Evolutionary conservation across 2,888 invertebrate species (phyloP).

Genomic region (Horisme vitalbata): DNA sequence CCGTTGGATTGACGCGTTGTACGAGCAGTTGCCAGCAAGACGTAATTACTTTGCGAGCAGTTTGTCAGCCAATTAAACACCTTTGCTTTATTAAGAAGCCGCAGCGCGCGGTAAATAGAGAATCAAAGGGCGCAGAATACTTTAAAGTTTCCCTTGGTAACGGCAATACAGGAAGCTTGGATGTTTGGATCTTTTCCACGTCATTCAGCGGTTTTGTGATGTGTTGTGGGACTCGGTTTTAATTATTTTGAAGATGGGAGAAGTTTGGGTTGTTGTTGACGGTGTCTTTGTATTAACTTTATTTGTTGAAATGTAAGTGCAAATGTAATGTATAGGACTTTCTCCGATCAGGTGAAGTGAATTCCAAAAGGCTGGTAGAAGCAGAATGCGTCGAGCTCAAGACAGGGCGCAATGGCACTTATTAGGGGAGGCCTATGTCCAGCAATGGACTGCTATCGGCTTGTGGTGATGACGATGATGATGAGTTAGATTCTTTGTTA

Average conservation of each 20-base stretch:
- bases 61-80: slow-evolving; percentile 83
- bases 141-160: slow-evolving; percentile 14
- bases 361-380: too few relatives aligned
- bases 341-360: too few relatives aligned
- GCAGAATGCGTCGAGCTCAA: too few relatives aligned
- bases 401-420: too few relatives aligned
- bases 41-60: slow-evolving; percentile 80
- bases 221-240: slow-evolving; percentile 7
- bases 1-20: slow-evolving; percentile 70
- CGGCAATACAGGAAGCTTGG: slow-evolving; percentile 17
- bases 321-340: too few relatives aligned
- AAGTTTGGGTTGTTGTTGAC: too few relatives aligned
- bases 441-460: too few relatives aligned
- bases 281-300: too few relatives aligned
- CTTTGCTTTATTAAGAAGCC: slow-evolving; percentile 82
- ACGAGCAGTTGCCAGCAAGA: slow-evolving; percentile 69
- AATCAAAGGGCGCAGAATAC: slow-evolving; percentile 30
- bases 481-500: too few relatives aligned
- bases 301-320: too few relatives aligned
- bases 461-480: too few relatives aligned
- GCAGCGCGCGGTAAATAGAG: slow-evolving; percentile 58
- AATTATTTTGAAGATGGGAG: not conserved
- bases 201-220: slow-evolving; percentile 19
- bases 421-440: too few relatives aligned
- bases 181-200: slow-evolving; percentile 10